phyloP scores from a whole-genome alignment of 2,113 vertebrate genomes.

The Pteruthius melanotis region DNA sequence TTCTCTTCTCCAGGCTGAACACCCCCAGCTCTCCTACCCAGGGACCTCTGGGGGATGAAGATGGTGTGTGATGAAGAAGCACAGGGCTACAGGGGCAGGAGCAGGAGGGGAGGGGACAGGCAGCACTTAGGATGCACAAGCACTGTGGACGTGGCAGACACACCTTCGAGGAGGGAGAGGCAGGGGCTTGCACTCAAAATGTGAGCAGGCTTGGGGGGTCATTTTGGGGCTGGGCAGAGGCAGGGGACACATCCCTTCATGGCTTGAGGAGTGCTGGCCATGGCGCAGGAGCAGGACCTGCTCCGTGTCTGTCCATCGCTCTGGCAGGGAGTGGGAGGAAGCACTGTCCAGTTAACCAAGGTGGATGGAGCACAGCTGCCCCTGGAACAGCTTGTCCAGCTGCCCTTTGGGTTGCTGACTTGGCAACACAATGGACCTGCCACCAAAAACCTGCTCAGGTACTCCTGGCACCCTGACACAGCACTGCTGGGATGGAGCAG shows the following conservation, averaged over 20 bases:
- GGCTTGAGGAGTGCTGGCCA: not conserved
- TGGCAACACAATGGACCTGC: not conserved
- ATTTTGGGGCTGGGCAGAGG: not conserved
- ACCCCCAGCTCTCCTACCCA: not conserved
- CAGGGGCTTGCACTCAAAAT: not conserved
- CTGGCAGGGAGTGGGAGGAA: not conserved
- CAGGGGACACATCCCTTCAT: no score
- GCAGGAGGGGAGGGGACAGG: not conserved
- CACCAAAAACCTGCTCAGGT: not conserved
- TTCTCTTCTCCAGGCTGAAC: not conserved
- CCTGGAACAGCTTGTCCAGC: not conserved
- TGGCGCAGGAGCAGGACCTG: not conserved
- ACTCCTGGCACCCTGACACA: accelerated
- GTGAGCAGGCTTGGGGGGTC: not conserved
- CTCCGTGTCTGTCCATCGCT: accelerated
- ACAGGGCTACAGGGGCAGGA: not conserved
- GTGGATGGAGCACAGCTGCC: accelerated
- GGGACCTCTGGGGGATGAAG: not conserved
- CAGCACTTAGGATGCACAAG: accelerated
- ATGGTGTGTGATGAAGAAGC: not conserved
- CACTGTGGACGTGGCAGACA: not conserved
- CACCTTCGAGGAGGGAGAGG: not conserved
- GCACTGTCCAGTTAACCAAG: not conserved
- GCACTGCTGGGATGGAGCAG: accelerated
- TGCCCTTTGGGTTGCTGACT: not conserved